Percentiles rank a stretch among this genome's conserved stretches.
Evolutionary conservation across 2,888 invertebrate genomes (phyloP).

Genomic region (Heterodera filipjevi): DNA sequence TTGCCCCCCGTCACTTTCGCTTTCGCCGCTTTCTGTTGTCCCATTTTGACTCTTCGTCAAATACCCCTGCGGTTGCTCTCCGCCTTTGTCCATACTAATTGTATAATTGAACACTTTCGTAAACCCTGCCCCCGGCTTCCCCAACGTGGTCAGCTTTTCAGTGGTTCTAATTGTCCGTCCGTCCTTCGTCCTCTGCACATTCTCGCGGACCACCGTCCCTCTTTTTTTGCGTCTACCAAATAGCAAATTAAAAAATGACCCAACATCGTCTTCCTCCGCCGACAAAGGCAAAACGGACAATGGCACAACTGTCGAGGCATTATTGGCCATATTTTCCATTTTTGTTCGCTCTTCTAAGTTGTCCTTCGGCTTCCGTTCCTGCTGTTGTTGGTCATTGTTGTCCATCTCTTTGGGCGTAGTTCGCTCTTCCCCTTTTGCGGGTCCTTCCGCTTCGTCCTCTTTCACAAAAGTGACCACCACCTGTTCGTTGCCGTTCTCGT

Average conservation of each 20-base stretch:
- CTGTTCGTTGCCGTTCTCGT: neutral
- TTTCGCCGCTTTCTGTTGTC: neutral
- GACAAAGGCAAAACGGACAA: neutral
- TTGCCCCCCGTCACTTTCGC: too few relatives aligned
- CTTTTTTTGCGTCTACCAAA: constrained; percentile 4
- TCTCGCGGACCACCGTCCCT: neutral
- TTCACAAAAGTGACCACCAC: constrained; percentile 13
- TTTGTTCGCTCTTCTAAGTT: too few relatives aligned
- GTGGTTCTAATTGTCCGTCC: neutral
- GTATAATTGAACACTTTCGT: neutral
- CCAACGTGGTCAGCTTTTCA: neutral
- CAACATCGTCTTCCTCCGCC: neutral
- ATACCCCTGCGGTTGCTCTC: neutral
- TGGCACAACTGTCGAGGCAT: too few relatives aligned
- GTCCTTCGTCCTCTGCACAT: neutral
- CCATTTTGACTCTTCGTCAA: neutral
- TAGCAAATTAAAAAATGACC: neutral
- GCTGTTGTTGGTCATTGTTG: neutral
- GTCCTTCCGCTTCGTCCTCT: neutral
- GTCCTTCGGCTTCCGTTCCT: neutral
- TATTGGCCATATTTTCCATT: too few relatives aligned
- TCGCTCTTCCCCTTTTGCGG: neutral
- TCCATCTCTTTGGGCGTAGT: neutral
- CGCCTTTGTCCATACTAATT: neutral
- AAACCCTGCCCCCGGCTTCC: neutral